Evolutionary conservation across 1,140 invertebrate genomes (phyloP), one percentile per base, ranked within the genome.

Genomic region (Philopotamus ludificatus): DNA sequence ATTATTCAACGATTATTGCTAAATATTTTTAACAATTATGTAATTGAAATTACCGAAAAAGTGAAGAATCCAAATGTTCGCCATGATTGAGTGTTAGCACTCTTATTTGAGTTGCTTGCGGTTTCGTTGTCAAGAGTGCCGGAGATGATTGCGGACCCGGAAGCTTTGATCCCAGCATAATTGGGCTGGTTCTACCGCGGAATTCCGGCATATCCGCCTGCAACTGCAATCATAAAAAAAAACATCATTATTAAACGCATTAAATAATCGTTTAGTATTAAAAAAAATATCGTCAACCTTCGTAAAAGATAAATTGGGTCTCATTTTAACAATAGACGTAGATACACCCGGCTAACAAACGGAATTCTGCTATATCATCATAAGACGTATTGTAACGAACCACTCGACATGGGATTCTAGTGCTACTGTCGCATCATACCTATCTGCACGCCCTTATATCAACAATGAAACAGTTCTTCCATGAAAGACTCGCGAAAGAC

Each of bases 81-180:
- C 84, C 85, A 72, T 89, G 85, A 73, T 90, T 86, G 28, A 93
- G 78, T 53, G 86, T 89, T 70, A 92, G 77, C 51, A 91, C 83
- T 68, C 89, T 79, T 28, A 87, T 74, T 72, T 88, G 79, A 9
- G 66, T 59, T n/a, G 25, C 28, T 45, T 45, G 53, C n/a, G 47
- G 63, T 47, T 47, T 45, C 12, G 57, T 42, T 16, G n/a, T 28
- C 23, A 63, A 60, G 3, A 63, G 63, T 15, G 63, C 50, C 7
- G 67, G 44, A n/a, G 45, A 54, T 15, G 66, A 68, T 9, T 63
- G 66, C 1, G 47, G 66, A 12, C 18, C 63, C 22, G 63, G 63
- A n/a, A 63, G 51, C 47, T 68, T 68, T 10, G 62, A 54, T 8
- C 65, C 65, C 7, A 63, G 28, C 65, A 67, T 63, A 21, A 62